These are phyloP conservation scores for Medauroidea extradentata DNA, from an alignment of 1,140 invertebrate species.

Conservation along the genomic window DNA sequence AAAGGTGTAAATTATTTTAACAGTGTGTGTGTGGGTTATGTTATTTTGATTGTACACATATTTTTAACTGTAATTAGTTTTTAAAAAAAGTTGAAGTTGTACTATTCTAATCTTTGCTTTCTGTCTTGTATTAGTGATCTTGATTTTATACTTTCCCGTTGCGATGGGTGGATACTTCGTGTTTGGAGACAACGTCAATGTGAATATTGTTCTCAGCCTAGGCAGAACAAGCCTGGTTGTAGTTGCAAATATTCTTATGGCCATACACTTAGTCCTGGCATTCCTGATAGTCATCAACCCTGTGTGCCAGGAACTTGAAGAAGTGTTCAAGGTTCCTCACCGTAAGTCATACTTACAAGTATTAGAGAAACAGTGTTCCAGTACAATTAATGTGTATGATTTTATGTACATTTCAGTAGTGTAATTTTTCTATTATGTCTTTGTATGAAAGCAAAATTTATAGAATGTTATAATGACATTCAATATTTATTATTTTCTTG, in stretches of 20 bases:
- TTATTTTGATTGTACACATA: no score
- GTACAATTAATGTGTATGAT: no score
- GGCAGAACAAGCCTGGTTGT: slow-evolving; percentile 44
- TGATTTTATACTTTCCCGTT: slow-evolving; percentile 54
- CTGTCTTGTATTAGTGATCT: slow-evolving; percentile 52
- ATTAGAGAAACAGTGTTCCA: no score
- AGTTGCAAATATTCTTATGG: slow-evolving; percentile 55
- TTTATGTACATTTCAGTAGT: slow-evolving; percentile 1
- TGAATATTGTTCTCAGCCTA: slow-evolving; percentile 52
- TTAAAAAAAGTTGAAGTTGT: no score
- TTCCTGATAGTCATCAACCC: slow-evolving; percentile 64
- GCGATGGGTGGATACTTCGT: slow-evolving; percentile 53
- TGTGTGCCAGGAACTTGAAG: slow-evolving; percentile 64
- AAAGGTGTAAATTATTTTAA: no score
- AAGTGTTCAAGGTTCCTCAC: slow-evolving; percentile 57
- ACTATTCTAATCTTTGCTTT: no score
- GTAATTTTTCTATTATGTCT: no score
- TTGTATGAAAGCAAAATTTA: no score
- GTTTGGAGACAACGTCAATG: slow-evolving; percentile 51
- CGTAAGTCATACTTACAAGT: slow-evolving; percentile 45
- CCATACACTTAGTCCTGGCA: slow-evolving; percentile 56
- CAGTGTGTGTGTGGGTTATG: no score
- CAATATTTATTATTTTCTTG: no score
- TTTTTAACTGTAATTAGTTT: no score
- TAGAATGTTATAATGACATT: no score